These are phyloP conservation scores for Callyntrura guangdongensis DNA, from an alignment of 2,888 invertebrate genomes.

Conservation along the genomic window DNA sequence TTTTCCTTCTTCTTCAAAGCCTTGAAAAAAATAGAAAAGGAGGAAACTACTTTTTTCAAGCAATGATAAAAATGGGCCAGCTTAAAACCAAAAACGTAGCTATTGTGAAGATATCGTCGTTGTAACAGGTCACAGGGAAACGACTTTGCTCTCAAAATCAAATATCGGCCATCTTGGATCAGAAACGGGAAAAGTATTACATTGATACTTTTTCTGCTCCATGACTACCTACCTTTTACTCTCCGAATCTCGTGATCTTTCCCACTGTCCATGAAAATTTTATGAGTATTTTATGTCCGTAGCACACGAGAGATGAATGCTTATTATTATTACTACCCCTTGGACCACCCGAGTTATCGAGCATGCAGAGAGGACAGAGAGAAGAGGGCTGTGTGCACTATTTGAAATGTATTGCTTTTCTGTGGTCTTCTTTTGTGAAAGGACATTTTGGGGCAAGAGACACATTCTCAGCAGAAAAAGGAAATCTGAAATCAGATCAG, in stretches of 20 bases:
- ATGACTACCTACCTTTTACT: no score
- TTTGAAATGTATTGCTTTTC: not conserved
- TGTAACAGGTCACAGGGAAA: not conserved
- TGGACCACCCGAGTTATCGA: not conserved
- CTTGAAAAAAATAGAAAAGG: not conserved
- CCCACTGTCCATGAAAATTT: slow-evolving; percentile 12
- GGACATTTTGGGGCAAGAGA: not conserved
- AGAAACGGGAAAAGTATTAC: no score
- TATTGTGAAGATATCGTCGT: not conserved
- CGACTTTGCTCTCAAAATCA: not conserved
- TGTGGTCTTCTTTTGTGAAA: not conserved
- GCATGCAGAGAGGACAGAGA: no score
- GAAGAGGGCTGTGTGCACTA: not conserved
- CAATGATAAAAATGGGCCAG: not conserved
- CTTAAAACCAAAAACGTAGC: not conserved
- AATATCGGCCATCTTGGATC: no score
- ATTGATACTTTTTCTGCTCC: no score
- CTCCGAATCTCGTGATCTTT: no score
- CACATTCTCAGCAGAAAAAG: not conserved
- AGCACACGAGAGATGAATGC: no score
- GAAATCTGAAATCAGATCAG: slow-evolving; percentile 13
- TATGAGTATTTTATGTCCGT: not conserved
- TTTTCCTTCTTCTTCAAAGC: not conserved
- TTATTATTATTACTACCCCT: not conserved
- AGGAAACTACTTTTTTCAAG: not conserved